A percentile compares a stretch with the other conserved stretches of the same genome.
phyloP scores from a whole-genome alignment of 2,113 vertebrate genomes.

The Acinonyx jubatus region DNA sequence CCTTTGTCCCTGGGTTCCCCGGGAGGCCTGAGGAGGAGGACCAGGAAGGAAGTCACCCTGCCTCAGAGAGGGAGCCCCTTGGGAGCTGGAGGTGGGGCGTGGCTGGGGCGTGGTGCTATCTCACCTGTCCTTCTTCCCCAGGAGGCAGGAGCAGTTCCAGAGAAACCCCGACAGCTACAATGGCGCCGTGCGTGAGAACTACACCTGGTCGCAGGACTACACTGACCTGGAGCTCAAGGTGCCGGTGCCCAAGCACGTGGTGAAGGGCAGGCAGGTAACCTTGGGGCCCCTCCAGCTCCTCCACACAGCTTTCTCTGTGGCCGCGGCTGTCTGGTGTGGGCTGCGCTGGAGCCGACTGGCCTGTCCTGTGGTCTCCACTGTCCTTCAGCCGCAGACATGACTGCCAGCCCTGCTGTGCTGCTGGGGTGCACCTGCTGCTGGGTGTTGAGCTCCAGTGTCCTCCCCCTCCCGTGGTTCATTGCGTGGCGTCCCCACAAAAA shows the following conservation, averaged over 20 bases:
- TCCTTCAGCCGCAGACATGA: not conserved
- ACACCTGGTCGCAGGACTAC: slow-evolving; percentile 96
- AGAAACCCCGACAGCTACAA: slow-evolving; percentile 95
- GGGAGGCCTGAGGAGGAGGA: not conserved
- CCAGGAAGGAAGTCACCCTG: not conserved
- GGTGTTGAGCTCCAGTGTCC: no score
- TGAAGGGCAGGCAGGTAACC: slow-evolving; percentile 94
- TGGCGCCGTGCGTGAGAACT: slow-evolving; percentile 92
- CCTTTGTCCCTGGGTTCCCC: not conserved
- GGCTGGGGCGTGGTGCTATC: not conserved
- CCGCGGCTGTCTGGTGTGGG: not conserved
- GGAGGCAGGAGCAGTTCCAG: slow-evolving; percentile 88
- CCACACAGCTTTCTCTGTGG: not conserved
- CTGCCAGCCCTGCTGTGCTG: not conserved
- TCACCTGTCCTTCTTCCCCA: slow-evolving; percentile 72
- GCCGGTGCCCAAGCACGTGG: slow-evolving; percentile 89
- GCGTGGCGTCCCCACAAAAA: not conserved
- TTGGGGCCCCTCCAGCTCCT: not conserved
- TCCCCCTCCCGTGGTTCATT: not conserved
- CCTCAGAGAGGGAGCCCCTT: not conserved
- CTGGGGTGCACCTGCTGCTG: not conserved
- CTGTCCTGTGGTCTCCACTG: no score
- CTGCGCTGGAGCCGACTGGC: not conserved
- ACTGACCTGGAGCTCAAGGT: slow-evolving; percentile 95
- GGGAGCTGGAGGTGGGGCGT: not conserved